Evolutionary conservation across 2,888 invertebrate species (phyloP).

Genomic region (Rotaria socialis): DNA sequence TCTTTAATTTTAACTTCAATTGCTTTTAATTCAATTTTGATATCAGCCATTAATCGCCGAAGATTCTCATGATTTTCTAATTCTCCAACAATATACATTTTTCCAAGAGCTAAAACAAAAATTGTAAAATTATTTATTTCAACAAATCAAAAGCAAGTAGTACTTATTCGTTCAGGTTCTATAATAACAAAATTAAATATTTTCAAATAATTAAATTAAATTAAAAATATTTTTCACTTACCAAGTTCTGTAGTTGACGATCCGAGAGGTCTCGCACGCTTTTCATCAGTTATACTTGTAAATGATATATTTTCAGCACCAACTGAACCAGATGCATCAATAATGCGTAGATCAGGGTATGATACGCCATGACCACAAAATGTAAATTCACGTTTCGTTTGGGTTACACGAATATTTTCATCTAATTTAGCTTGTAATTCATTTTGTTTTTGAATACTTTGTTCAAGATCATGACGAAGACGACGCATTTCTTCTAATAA

Average conservation of each 20-base stretch:
- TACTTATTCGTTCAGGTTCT: neutral
- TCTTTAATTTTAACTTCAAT: neutral
- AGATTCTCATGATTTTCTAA: conserved; percentile 11
- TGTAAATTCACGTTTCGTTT: conserved; percentile 16
- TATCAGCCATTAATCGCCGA: neutral
- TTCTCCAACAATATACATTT: neutral
- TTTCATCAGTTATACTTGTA: neutral
- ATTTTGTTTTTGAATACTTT: conserved; percentile 51
- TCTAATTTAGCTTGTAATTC: conserved; percentile 50
- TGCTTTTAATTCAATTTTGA: conserved; percentile 22
- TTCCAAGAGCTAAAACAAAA: neutral
- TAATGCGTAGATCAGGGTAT: conserved; percentile 20
- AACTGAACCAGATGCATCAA: neutral
- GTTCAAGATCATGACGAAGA: conserved; percentile 51
- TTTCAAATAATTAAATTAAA: too few relatives aligned
- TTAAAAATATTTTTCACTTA: neutral
- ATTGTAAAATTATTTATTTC: neutral
- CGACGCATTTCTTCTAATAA: conserved; percentile 51
- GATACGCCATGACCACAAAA: conserved; percentile 27
- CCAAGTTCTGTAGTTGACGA: neutral
- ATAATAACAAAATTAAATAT: neutral
- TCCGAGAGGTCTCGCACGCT: conserved; percentile 7
- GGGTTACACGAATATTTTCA: conserved; percentile 40
- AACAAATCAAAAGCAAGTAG: neutral
- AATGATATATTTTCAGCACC: too few relatives aligned